These are phyloP conservation scores for Drosophila mayaguana DNA, from an alignment of 2,888 invertebrate genomes.

Conservation along the genomic window DNA sequence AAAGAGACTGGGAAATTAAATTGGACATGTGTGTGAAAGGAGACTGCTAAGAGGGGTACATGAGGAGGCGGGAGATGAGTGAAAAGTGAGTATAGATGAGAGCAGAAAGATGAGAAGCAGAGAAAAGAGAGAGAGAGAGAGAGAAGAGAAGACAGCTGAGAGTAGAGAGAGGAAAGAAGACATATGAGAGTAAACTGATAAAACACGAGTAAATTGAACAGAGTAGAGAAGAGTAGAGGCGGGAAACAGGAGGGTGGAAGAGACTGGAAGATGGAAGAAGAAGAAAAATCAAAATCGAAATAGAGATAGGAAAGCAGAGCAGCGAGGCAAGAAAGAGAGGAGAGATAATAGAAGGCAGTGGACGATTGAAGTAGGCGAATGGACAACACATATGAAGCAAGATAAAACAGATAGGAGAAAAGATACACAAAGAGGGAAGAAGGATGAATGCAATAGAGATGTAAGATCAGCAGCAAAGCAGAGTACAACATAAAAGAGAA, in stretches of 20 bases:
- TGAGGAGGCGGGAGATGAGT: no score
- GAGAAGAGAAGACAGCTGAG: neutral
- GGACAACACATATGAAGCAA: neutral
- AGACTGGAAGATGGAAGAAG: no score
- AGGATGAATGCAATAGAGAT: neutral
- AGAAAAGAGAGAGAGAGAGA: no score
- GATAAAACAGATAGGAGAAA: neutral
- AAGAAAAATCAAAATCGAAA: neutral
- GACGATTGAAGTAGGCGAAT: neutral
- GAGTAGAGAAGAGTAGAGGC: neutral
- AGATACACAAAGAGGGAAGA: neutral
- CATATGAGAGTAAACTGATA: neutral
- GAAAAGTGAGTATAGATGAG: no score
- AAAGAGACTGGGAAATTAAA: neutral
- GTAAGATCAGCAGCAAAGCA: no score
- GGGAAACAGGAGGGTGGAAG: neutral
- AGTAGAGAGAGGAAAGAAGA: neutral
- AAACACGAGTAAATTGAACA: neutral
- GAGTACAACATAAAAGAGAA: neutral
- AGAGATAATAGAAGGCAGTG: neutral
- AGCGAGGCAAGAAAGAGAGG: neutral
- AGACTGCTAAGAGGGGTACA: neutral
- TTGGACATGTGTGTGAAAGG: neutral
- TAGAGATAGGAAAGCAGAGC: neutral
- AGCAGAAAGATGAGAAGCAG: neutral